These are phyloP conservation scores for Metopolophium dirhodum DNA, from an alignment of 1,140 invertebrate genomes.

Conservation along the genomic window DNA sequence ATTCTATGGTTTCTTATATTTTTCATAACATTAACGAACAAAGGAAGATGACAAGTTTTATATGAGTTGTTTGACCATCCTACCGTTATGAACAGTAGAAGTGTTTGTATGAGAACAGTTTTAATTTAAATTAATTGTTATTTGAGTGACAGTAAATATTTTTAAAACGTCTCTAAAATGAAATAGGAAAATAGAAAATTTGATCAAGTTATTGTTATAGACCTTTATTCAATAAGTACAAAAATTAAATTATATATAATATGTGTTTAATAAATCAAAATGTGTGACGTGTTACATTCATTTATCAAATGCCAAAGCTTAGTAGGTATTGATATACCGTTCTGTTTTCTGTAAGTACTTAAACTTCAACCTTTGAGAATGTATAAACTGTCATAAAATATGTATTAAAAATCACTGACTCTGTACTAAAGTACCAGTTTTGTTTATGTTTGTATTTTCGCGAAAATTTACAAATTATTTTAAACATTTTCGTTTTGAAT, in stretches of 20 bases:
- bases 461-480: background rate
- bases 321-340: background rate
- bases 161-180: background rate
- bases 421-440: background rate
- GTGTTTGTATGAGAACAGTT: background rate
- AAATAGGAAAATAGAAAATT: background rate
- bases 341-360: too few species aligned
- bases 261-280: constrained; percentile 40
- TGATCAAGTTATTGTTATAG: background rate
- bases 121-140: constrained; percentile 18
- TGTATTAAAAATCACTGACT: background rate
- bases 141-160: background rate
- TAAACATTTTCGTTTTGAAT: background rate
- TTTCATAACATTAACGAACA: background rate
- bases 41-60: background rate
- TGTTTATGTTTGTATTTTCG: background rate
- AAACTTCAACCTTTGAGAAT: background rate
- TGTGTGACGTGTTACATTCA: background rate
- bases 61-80: background rate
- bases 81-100: background rate
- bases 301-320: constrained; percentile 1
- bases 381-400: background rate
- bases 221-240: background rate
- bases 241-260: constrained; percentile 27
- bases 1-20: background rate